These are phyloP conservation scores for Oligia fasciuncula DNA, from an alignment of 2,888 invertebrate species.

Conservation along the genomic window DNA sequence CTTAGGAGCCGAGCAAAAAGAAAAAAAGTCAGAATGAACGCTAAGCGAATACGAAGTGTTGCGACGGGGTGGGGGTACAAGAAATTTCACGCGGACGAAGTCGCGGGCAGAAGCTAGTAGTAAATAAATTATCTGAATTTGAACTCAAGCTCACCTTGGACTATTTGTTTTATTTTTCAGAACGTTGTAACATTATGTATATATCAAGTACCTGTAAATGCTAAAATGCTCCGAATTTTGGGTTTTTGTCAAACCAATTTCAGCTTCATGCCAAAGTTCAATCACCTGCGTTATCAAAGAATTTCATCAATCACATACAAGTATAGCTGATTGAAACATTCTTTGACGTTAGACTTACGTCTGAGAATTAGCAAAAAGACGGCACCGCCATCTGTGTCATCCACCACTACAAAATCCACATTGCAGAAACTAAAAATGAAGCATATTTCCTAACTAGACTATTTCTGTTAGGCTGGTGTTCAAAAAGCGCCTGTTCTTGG, in stretches of 20 bases:
- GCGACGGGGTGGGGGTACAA: no score
- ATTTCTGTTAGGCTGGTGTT: slow-evolving; percentile 78
- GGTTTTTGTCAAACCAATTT: not conserved
- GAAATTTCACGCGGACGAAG: no score
- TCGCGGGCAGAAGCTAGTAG: no score
- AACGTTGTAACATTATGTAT: not conserved
- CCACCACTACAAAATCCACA: not conserved
- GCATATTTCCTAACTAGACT: not conserved
- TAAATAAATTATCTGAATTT: no score
- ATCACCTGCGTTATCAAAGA: not conserved
- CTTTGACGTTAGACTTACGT: not conserved
- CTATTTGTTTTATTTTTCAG: not conserved
- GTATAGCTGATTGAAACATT: no score
- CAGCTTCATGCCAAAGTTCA: not conserved
- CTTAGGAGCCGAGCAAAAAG: no score
- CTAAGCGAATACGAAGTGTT: no score
- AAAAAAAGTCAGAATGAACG: no score
- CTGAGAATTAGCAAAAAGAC: not conserved
- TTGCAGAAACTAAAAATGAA: not conserved
- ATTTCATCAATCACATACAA: no score
- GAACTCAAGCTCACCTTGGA: not conserved
- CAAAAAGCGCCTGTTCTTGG: slow-evolving; percentile 87
- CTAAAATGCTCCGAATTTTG: not conserved
- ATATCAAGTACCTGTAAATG: not conserved
- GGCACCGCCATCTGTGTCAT: no score